phyloP scores from a whole-genome alignment of 1,140 invertebrate genomes.

The Himalopsyche phryganea region DNA sequence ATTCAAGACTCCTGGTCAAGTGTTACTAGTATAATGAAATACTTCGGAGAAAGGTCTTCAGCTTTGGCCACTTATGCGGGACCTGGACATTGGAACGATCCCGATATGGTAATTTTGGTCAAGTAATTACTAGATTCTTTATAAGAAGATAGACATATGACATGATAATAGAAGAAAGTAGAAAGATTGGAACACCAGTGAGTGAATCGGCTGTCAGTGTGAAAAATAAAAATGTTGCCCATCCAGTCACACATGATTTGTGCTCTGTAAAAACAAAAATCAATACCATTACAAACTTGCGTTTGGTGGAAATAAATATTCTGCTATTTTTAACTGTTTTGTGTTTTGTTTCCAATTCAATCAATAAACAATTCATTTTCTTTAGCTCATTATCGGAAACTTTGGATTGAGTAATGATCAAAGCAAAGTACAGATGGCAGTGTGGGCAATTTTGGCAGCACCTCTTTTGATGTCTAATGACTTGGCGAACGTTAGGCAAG shows the following conservation, averaged over 20 bases:
- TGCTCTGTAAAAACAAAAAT: neutral
- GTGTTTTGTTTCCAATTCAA: neutral
- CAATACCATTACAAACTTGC: neutral
- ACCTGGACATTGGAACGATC: constrained; percentile 85
- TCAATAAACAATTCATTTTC: constrained; percentile 25
- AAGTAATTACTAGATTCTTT: constrained; percentile 85
- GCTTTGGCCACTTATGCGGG: constrained; percentile 65
- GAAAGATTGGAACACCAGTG: constrained; percentile 56
- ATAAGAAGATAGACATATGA: constrained; percentile 77
- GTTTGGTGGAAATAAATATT: neutral
- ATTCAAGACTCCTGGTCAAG: constrained; percentile 74
- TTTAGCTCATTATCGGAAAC: constrained; percentile 74
- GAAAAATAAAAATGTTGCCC: neutral
- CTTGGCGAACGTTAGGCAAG: constrained; percentile 61
- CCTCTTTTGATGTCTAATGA: constrained; percentile 85
- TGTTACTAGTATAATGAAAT: constrained; percentile 68
- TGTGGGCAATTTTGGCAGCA: constrained; percentile 82
- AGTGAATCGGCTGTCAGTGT: neutral
- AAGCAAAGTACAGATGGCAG: constrained; percentile 76
- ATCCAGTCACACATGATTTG: neutral
- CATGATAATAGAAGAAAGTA: constrained; percentile 66
- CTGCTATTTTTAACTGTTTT: neutral
- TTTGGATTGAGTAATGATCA: constrained; percentile 79
- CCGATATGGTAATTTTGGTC: constrained; percentile 67
- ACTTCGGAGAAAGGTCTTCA: constrained; percentile 70